Conservation (phyloP, 2,888 invertebrate species). For the Drosophila glabriapex region DNA sequence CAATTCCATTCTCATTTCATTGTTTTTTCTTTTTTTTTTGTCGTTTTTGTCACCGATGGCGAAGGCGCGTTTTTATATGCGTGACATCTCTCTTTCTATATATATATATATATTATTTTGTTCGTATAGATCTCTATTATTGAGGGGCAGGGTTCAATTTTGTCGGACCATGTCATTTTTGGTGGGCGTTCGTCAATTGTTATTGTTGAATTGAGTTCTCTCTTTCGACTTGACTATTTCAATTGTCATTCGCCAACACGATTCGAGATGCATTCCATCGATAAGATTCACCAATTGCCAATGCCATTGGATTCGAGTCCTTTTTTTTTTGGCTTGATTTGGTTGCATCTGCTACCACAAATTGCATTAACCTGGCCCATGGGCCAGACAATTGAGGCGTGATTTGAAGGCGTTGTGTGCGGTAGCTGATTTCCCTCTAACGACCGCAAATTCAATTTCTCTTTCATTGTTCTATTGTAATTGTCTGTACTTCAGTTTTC, state of each 20-base stretch:
- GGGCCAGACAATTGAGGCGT: conserved; percentile 74
- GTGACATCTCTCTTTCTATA: conserved; percentile 63
- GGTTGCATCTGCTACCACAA: conserved; percentile 64
- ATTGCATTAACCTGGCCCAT: conserved; percentile 66
- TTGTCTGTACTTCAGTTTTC: conserved; percentile 36
- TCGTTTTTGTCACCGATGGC: conserved; percentile 42
- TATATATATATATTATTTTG: conserved; percentile 11
- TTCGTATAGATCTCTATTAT: conserved; percentile 62
- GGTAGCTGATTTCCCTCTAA: conserved; percentile 60
- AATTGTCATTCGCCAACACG: conserved; percentile 55
- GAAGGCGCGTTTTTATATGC: conserved; percentile 71
- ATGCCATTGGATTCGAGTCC: conserved; percentile 18
- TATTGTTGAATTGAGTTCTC: conserved; percentile 55
- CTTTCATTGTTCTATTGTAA: conserved; percentile 48
- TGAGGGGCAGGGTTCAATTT: background rate
- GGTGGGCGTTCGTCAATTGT: conserved; percentile 72
- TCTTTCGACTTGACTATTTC: conserved; percentile 7
- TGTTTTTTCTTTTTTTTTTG: conserved; percentile 36
- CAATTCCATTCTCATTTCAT: conserved; percentile 41
- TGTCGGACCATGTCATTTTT: conserved; percentile 34
- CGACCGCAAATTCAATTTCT: conserved; percentile 62
- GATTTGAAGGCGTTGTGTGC: conserved; percentile 73
- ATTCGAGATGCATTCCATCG: conserved; percentile 61
- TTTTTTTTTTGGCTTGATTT: background rate
- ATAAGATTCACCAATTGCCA: conserved; percentile 44